Conservation (phyloP, 2,113 vertebrate genomes). For the Telmatochromis bifrenatus region DNA sequence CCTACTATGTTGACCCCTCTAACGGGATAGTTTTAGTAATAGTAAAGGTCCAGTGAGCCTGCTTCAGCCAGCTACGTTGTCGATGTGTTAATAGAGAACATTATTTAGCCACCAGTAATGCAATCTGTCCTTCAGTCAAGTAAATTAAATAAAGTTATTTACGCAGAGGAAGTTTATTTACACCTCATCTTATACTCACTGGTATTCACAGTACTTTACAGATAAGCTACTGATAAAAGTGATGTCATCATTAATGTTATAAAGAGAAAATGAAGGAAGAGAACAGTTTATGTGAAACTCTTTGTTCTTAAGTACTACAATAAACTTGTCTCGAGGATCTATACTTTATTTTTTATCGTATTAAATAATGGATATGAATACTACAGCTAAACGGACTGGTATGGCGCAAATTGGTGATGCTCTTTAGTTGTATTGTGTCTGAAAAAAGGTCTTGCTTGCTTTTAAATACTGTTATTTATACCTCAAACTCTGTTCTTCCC, state of each 20-base stretch:
- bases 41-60: background rate
- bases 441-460: background rate
- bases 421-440: background rate
- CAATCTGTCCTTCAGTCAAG: background rate
- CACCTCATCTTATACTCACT: background rate
- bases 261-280: background rate
- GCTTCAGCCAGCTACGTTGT: background rate
- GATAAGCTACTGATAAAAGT: background rate
- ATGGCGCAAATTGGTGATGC: background rate
- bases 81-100: background rate
- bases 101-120: background rate
- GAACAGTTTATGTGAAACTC: background rate
- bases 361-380: background rate
- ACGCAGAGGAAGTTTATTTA: background rate
- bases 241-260: background rate
- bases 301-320: background rate
- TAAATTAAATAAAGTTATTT: background rate
- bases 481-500: background rate
- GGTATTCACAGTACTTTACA: background rate
- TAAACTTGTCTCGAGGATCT: background rate
- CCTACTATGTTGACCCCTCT: background rate
- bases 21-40: background rate
- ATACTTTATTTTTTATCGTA: background rate
- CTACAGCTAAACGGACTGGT: background rate
- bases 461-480: background rate